Evolutionary conservation across 1,140 invertebrate species (phyloP).

Genomic region (Atopsyche davidsoni): DNA sequence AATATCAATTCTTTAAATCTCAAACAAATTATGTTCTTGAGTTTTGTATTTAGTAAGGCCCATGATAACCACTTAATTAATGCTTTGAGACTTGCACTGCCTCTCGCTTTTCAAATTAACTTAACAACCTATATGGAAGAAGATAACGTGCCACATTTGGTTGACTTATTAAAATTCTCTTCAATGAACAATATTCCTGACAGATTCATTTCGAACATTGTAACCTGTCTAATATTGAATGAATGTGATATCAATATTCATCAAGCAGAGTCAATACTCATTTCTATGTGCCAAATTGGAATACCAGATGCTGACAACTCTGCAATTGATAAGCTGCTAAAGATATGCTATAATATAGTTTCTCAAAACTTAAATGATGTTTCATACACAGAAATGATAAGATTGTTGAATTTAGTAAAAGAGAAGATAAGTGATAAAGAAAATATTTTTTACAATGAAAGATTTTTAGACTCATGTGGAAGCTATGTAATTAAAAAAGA

Average conservation of each 20-base stretch:
- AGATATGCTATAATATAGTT: no score
- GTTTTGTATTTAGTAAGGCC: constrained; percentile 49
- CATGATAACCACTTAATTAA: constrained; percentile 49
- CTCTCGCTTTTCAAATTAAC: constrained; percentile 56
- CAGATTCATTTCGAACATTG: constrained; percentile 43
- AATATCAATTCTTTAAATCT: constrained; percentile 54
- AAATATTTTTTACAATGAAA: constrained; percentile 52
- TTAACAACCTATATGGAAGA: constrained; percentile 48
- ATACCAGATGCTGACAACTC: no score
- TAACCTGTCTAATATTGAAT: no score
- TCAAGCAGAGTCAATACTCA: no score
- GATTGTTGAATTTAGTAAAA: constrained; percentile 41
- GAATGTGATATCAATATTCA: no score
- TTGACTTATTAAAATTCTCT: constrained; percentile 48
- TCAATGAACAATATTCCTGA: constrained; percentile 45
- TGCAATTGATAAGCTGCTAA: no score
- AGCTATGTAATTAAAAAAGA: constrained; percentile 45
- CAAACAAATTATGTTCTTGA: constrained; percentile 55
- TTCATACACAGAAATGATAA: no score
- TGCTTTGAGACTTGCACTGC: constrained; percentile 54
- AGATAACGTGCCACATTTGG: constrained; percentile 43
- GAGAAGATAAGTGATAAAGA: constrained; percentile 39
- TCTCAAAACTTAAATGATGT: no score
- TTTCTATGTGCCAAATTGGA: no score
- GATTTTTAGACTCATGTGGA: constrained; percentile 47